phyloP scores from a whole-genome alignment of 2,113 vertebrate species.

The Psammodynastes pulverulentus region DNA sequence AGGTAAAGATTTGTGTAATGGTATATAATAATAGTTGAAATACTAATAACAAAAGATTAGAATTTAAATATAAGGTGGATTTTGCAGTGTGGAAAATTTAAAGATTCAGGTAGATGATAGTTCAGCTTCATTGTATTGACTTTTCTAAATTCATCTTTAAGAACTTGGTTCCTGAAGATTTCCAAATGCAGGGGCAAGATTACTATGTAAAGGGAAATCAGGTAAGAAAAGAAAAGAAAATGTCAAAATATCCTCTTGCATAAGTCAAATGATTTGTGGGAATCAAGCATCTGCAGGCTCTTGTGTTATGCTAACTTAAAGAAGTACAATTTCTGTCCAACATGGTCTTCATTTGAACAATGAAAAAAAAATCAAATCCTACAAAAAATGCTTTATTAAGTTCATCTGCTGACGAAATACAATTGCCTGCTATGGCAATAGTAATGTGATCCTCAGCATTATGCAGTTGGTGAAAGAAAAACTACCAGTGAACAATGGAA shows the following conservation, averaged over 20 bases:
- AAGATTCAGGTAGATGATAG: neutral
- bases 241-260: neutral
- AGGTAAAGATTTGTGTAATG: neutral
- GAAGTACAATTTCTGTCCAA: neutral
- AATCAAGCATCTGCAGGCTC: neutral
- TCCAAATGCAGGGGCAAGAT: neutral
- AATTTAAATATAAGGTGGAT: neutral
- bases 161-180: neutral
- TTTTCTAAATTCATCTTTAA: neutral
- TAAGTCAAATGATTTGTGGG: neutral
- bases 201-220: neutral
- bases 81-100: neutral
- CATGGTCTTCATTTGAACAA: neutral
- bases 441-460: neutral
- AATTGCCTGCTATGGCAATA: neutral
- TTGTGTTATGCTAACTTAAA: neutral
- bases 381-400: neutral
- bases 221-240: neutral
- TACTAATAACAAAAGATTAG: neutral
- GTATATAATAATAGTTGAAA: neutral
- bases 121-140: neutral
- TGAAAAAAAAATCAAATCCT: neutral
- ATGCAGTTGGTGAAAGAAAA: conserved; percentile 10
- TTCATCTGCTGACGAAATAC: neutral
- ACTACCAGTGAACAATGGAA: neutral